These are phyloP conservation scores for Hemitrygon akajei DNA, from an alignment of 2,797 vertebrate species.

Conservation along the genomic window DNA sequence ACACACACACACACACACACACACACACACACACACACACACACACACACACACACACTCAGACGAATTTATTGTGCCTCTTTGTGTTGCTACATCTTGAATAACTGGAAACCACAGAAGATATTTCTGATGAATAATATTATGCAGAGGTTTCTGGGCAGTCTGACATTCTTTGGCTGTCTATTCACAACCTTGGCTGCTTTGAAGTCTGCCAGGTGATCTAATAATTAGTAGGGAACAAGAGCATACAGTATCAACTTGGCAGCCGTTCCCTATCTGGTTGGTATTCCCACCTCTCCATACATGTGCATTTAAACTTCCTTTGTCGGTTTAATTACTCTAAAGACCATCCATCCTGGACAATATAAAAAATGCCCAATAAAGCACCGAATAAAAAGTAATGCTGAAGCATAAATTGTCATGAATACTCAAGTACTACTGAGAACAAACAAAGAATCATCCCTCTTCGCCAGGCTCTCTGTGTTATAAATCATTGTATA, in stretches of 20 bases:
- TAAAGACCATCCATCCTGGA: background rate
- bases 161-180: conserved; percentile 21
- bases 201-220: conserved; percentile 36
- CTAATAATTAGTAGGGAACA: conserved; percentile 29
- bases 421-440: background rate
- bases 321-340: background rate
- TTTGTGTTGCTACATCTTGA: background rate
- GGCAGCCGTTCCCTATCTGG: background rate
- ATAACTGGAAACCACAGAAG: background rate
- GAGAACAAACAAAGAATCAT: background rate
- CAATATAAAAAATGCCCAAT: background rate
- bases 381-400: background rate
- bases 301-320: background rate
- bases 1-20: background rate
- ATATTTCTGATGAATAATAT: conserved; percentile 23
- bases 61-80: background rate
- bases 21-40: background rate
- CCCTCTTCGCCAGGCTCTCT: too few species aligned
- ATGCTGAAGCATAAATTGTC: background rate
- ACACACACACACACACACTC: background rate
- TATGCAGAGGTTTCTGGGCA: background rate
- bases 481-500: background rate
- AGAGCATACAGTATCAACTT: conserved; percentile 18
- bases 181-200: background rate
- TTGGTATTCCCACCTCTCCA: background rate